A percentile compares a stretch with the other conserved stretches of the same genome.
Conservation (phyloP, 2,113 vertebrate genomes). For the Leptosomus discolor region DNA sequence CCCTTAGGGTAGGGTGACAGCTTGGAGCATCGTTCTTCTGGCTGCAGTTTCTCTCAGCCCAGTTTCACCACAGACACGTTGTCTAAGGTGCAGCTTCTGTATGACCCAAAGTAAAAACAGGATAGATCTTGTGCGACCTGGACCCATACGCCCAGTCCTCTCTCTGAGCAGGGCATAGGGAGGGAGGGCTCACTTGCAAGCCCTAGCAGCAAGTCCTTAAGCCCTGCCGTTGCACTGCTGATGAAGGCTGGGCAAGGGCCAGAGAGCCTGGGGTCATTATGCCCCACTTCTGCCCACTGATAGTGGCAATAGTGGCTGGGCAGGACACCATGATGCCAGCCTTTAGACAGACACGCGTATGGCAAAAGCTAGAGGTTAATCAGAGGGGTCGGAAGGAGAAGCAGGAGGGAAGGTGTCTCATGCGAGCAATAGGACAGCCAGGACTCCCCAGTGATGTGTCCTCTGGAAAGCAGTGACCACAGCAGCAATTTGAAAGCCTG, state of each 20-base stretch:
- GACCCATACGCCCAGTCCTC: background rate
- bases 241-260: background rate
- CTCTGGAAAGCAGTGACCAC: background rate
- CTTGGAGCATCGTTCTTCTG: background rate
- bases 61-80: background rate
- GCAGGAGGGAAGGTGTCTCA: background rate
- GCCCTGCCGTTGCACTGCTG: background rate
- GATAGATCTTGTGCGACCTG: background rate
- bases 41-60: background rate
- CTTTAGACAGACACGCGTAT: accelerated
- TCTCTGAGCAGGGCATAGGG: too few species aligned
- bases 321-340: background rate
- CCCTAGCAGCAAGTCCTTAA: background rate
- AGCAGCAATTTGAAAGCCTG: background rate
- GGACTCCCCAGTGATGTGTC: background rate
- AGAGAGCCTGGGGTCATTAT: background rate
- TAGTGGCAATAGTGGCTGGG: background rate
- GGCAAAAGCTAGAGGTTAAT: background rate
- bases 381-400: background rate
- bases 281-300: background rate
- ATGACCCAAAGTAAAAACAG: background rate
- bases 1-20: accelerated
- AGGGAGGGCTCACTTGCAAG: background rate
- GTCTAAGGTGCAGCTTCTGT: background rate
- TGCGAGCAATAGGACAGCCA: background rate